A percentile compares a stretch with the other conserved stretches of the same genome.
Conservation (phyloP, 1,140 invertebrate species). For the Cotesia vestalis region DNA sequence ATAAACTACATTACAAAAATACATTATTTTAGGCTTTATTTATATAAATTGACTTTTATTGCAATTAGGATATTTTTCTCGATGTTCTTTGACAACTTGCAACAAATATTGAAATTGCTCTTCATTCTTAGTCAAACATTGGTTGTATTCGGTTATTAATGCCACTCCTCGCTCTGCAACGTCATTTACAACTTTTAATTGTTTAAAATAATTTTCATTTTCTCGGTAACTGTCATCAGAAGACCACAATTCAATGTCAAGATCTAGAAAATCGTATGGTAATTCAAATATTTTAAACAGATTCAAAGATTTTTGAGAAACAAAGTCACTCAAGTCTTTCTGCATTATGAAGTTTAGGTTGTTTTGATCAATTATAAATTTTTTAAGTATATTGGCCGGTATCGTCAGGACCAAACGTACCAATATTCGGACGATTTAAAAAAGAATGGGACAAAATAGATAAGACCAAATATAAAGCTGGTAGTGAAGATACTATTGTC, state of each 20-base stretch:
- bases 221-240: slow-evolving; percentile 8
- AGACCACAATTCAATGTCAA: slow-evolving; percentile 4
- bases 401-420: too few species aligned
- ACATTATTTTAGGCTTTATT: slow-evolving; percentile 6
- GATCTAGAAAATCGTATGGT: background rate
- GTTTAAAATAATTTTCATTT: background rate
- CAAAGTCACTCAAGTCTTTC: background rate
- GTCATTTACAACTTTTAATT: slow-evolving; percentile 13
- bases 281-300: slow-evolving; percentile 1
- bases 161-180: slow-evolving; percentile 8
- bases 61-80: slow-evolving; percentile 5
- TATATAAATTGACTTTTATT: slow-evolving; percentile 2
- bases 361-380: background rate
- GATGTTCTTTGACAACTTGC: background rate
- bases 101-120: background rate
- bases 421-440: too few species aligned
- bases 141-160: background rate
- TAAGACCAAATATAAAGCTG: too few species aligned
- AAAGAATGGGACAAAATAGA: too few species aligned
- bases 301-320: background rate
- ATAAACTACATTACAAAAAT: slow-evolving; percentile 14
- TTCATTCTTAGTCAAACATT: slow-evolving; percentile 8
- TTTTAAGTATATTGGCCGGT: too few species aligned
- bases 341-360: background rate
- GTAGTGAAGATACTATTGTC: too few species aligned